Evolutionary conservation across 1,140 invertebrate genomes (phyloP).

Genomic region (Zaprionus ghesquierei): DNA sequence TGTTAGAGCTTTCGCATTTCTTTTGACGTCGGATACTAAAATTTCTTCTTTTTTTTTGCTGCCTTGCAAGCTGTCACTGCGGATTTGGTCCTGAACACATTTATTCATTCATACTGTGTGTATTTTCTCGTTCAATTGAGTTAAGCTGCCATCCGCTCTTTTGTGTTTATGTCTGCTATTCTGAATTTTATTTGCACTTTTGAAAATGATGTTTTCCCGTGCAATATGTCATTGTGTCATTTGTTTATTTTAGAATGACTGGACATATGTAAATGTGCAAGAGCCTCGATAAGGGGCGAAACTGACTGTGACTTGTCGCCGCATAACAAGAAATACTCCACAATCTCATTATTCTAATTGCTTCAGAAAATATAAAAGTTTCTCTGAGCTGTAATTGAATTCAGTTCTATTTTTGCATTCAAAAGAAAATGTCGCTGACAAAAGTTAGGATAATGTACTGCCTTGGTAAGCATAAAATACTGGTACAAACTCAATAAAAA

Average conservation of each 20-base stretch:
- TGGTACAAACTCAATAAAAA: neutral
- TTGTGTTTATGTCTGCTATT: neutral
- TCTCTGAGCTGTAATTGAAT: too few species aligned
- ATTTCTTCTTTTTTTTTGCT: neutral
- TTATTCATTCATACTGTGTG: neutral
- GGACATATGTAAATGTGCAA: constrained; percentile 23
- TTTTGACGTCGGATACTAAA: neutral
- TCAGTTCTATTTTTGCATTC: neutral
- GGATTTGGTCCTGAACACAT: neutral
- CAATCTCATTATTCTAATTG: constrained; percentile 26
- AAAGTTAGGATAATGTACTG: constrained; percentile 7
- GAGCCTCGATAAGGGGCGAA: neutral
- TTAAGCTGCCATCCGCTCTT: neutral
- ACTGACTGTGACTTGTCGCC: constrained; percentile 29
- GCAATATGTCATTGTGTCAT: neutral
- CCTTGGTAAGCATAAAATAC: constrained; percentile 31
- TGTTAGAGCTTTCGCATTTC: constrained; percentile 19
- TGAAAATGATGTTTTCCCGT: neutral
- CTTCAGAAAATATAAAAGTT: constrained; percentile 43
- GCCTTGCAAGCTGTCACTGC: neutral
- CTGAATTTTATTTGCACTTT: constrained; percentile 17
- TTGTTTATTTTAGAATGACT: constrained; percentile 20
- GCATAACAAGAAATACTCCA: neutral
- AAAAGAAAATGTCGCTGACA: constrained; percentile 30
- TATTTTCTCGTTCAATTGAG: neutral